Conservation (phyloP, 1,140 invertebrate genomes). For the Trichonephila clavipes region DNA sequence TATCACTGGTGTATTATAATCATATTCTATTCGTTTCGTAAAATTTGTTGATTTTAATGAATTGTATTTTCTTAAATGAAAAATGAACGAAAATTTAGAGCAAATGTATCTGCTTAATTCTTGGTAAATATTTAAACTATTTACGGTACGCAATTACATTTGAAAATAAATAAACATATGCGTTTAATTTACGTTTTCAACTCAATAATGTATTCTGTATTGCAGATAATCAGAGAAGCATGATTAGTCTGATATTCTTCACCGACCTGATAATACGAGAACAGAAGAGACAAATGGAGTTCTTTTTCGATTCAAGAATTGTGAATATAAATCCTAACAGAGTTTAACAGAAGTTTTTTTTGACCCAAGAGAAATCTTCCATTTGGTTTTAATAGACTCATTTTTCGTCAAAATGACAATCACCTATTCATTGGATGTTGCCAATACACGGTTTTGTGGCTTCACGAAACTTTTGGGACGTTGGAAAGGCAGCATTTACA, state of each 20-base stretch:
- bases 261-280: neutral
- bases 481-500: slow-evolving; percentile 80
- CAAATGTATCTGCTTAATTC: too few relatives aligned
- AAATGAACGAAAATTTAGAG: too few relatives aligned
- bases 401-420: slow-evolving; percentile 78
- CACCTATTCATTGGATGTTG: slow-evolving; percentile 79
- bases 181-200: too few relatives aligned
- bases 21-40: too few relatives aligned
- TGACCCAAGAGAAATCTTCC: neutral
- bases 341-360: neutral
- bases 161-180: too few relatives aligned
- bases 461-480: slow-evolving; percentile 79
- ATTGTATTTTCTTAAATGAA: too few relatives aligned
- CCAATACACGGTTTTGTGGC: slow-evolving; percentile 78
- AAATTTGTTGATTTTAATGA: too few relatives aligned
- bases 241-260: neutral
- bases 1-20: too few relatives aligned
- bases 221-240: neutral
- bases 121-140: too few relatives aligned
- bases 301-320: neutral
- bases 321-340: neutral
- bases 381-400: neutral
- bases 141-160: too few relatives aligned
- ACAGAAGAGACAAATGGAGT: neutral
- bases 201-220: neutral